These are phyloP conservation scores for Oscheius sp. DNA, from an alignment of 2,888 invertebrate genomes.

Conservation along the genomic window DNA sequence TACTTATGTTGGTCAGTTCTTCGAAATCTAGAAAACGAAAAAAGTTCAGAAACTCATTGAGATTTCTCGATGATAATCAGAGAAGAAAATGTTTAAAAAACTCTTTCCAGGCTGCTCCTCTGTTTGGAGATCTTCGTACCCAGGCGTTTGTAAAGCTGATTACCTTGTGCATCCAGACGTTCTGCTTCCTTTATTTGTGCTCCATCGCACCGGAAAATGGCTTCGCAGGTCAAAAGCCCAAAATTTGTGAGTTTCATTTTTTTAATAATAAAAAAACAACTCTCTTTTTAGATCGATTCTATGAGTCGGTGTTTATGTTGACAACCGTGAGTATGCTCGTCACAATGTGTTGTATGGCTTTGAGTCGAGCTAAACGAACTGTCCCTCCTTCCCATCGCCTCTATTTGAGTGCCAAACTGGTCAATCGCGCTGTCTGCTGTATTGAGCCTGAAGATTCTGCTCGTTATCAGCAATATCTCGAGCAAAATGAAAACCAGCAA, in stretches of 20 bases:
- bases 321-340: constrained; percentile 59
- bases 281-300: constrained; percentile 60
- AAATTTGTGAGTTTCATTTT: constrained; percentile 55
- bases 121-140: constrained; percentile 66
- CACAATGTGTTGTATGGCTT: constrained; percentile 59
- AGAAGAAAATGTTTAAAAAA: background rate
- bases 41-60: too few species aligned
- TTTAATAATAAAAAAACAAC: background rate
- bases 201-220: constrained; percentile 66
- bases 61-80: background rate
- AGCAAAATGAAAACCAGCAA: constrained; percentile 39
- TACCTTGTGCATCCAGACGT: constrained; percentile 60
- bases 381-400: constrained; percentile 63
- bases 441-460: constrained; percentile 63
- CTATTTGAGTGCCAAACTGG: constrained; percentile 60
- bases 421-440: constrained; percentile 65
- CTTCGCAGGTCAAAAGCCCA: constrained; percentile 62
- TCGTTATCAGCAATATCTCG: constrained; percentile 60
- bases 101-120: constrained; percentile 55
- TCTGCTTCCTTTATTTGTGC: constrained; percentile 66
- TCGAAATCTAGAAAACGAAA: too few species aligned
- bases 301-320: constrained; percentile 63
- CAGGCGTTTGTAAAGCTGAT: constrained; percentile 64
- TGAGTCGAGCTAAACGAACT: constrained; percentile 59
- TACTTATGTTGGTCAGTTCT: constrained; percentile 55